A percentile compares a stretch with the other conserved stretches of the same genome.
phyloP scores from a whole-genome alignment of 2,797 vertebrate species.

The Arremon aurantiirostris region DNA sequence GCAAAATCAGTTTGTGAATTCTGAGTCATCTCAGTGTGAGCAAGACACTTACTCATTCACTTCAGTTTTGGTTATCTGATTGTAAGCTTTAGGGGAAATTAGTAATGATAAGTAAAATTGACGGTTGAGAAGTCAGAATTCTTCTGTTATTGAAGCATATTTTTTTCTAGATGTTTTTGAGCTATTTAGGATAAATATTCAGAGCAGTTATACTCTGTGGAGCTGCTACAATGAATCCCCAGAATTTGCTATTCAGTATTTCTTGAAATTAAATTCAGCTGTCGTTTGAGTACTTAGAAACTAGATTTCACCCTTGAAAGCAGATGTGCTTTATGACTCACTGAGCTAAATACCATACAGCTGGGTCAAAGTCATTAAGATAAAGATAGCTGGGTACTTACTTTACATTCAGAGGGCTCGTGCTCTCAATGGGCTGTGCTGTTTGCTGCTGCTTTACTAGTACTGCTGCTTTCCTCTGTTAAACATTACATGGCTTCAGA shows the following conservation, averaged over 20 bases:
- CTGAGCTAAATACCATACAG: not conserved
- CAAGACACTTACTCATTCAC: not conserved
- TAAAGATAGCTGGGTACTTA: constrained; percentile 10
- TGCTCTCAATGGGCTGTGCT: not conserved
- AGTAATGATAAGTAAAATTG: not conserved
- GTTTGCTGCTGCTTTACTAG: not conserved
- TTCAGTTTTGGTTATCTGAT: not conserved
- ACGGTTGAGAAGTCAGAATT: not conserved
- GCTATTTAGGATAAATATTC: not conserved
- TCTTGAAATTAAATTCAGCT: not conserved
- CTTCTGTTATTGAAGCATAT: not conserved
- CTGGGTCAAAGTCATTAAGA: not conserved
- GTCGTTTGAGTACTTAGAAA: not conserved
- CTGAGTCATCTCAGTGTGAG: not conserved
- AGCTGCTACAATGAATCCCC: not conserved
- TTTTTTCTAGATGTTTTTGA: not conserved
- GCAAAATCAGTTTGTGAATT: not conserved
- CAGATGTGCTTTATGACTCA: not conserved
- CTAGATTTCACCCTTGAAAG: not conserved
- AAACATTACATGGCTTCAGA: not conserved
- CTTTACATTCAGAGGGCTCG: not conserved
- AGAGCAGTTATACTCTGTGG: not conserved
- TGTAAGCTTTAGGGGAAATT: not conserved
- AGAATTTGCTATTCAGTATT: not conserved
- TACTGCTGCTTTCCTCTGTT: not conserved